Conservation (phyloP, 2,888 invertebrate genomes). For the Morpho helenor region DNA sequence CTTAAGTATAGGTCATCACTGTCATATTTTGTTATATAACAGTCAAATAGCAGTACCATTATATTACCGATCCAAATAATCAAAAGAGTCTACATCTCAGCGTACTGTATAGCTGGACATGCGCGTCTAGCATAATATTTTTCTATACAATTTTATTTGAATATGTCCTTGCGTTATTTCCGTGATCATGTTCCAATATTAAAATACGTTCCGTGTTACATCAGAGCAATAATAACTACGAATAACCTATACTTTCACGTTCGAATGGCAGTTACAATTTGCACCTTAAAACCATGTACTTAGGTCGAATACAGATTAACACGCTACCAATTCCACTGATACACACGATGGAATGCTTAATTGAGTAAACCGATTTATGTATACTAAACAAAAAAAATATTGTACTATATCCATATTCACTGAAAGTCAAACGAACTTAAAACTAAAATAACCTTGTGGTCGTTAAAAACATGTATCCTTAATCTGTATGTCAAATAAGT, state of each 20-base stretch:
- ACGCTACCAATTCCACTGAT: constrained; percentile 48
- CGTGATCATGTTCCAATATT: constrained; percentile 18
- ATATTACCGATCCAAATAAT: too few relatives aligned
- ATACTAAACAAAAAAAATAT: constrained; percentile 21
- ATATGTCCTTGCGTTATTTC: constrained; percentile 8
- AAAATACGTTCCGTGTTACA: constrained; percentile 23
- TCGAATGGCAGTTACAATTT: constrained; percentile 50
- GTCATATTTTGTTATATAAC: too few relatives aligned
- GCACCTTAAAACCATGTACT: constrained; percentile 50
- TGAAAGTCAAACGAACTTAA: background rate
- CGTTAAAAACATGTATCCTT: too few relatives aligned
- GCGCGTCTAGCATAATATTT: background rate
- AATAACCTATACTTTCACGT: constrained; percentile 19
- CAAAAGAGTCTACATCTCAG: background rate
- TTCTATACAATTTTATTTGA: background rate
- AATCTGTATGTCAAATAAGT: too few relatives aligned
- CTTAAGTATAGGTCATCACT: too few relatives aligned
- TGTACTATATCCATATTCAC: background rate
- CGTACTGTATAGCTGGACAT: background rate
- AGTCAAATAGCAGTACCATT: too few relatives aligned
- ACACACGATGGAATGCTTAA: constrained; percentile 63
- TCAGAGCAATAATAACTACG: constrained; percentile 13
- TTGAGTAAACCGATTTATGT: constrained; percentile 35
- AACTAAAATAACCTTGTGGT: background rate
- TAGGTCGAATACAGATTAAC: constrained; percentile 35